Conservation (phyloP, 2,797 vertebrate genomes). For the Microtus agrestis region DNA sequence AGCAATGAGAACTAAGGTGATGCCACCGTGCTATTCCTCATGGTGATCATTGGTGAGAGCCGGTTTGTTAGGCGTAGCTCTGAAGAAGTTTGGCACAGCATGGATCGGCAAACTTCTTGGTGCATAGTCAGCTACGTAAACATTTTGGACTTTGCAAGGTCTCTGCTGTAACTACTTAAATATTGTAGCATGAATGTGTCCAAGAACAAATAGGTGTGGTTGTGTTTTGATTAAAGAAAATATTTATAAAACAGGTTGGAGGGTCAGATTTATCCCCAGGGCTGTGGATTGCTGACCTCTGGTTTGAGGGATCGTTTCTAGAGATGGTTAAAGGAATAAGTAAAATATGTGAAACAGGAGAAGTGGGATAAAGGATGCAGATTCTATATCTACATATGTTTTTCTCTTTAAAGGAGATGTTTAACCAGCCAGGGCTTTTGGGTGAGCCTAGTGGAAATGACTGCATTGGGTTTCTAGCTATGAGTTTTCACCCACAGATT, state of each 20-base stretch:
- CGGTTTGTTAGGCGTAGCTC: background rate
- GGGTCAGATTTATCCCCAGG: background rate
- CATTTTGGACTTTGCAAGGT: background rate
- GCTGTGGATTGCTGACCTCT: background rate
- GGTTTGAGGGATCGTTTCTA: background rate
- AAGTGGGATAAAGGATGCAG: background rate
- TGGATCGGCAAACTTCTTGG: background rate
- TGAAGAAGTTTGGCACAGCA: background rate
- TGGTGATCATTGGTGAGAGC: background rate
- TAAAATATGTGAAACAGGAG: background rate
- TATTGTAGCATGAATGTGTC: background rate
- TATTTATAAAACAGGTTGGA: background rate
- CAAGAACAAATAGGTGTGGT: background rate
- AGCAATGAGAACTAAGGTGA: background rate
- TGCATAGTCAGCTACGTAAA: background rate
- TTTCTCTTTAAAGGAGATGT: background rate
- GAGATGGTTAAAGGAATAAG: background rate
- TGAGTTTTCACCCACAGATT: background rate
- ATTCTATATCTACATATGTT: background rate
- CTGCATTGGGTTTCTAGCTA: background rate
- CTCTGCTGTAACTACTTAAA: background rate
- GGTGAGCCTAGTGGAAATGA: background rate
- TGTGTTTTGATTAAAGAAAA: constrained; percentile 49
- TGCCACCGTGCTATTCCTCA: too few species aligned
- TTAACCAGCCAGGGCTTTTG: background rate